Evolutionary conservation across 1,140 invertebrate genomes (phyloP), one percentile per base, ranked within the genome.

Genomic region (Octopus sinensis): DNA sequence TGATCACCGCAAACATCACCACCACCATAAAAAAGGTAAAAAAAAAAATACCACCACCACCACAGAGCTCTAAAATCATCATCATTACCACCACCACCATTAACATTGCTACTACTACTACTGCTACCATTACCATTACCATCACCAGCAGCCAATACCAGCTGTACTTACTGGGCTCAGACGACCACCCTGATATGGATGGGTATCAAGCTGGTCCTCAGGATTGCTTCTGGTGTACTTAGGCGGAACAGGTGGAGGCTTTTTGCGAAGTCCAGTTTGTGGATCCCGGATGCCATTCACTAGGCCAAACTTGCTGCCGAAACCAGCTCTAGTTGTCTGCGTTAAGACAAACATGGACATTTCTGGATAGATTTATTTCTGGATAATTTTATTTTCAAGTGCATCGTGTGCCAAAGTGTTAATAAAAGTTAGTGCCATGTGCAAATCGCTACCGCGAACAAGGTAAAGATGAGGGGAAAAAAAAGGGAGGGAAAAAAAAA

Each of bases 291-390:
- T 43, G 30, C 30, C 30, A 43, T 43, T 43, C 30, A 43, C 30
- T 43, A 43, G 30, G 30, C 30, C 30, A 3, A 43, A 43, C 30
- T 43, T 43, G 30, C 30, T 73, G 17, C 13, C 68, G 30, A n/a
- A 73, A 13, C 68, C 68, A 73, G 17, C 68, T 73, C 13, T 73
- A 73, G 68, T 73, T 13, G 68, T 73, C 68, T 73, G 68, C 30
- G 30, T 73, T 13, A 73, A 73, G 68, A 73, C 68, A 73, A 73
- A 73, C 30, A 23, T 9, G 30, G 30, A 43, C 30, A 43, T 43
- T 43, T 43, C 30, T 43, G 30, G 30, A 43, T 43, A 43, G 30
- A 3, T 43, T 43, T 23, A 23, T 23, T 23, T 23, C 23, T 23
- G 23, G 30, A 43, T 43, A 43, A 43, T 43, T 43, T 43, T 43